phyloP scores from a whole-genome alignment of 2,113 vertebrate genomes.

The Mesocricetus auratus region DNA sequence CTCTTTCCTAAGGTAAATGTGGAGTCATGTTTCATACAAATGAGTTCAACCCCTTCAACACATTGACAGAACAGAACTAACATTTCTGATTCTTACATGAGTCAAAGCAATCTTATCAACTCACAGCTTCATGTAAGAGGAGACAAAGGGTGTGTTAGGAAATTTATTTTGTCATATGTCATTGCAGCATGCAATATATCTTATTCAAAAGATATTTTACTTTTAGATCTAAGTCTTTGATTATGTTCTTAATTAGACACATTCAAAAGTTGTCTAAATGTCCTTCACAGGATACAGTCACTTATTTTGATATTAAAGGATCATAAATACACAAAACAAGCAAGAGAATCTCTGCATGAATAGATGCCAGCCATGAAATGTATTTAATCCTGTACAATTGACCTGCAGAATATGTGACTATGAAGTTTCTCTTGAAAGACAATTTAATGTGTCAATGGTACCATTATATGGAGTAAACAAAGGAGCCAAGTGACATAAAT shows the following conservation, averaged over 20 bases:
- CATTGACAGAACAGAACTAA: background rate
- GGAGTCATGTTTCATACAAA: background rate
- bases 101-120: background rate
- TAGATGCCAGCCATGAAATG: background rate
- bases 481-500: background rate
- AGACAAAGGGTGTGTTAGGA: background rate
- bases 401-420: background rate
- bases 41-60: background rate
- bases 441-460: background rate
- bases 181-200: background rate
- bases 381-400: background rate
- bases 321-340: background rate
- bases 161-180: background rate
- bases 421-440: background rate
- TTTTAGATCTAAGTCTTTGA: background rate
- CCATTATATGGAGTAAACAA: background rate
- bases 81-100: background rate
- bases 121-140: background rate
- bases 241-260: conserved; percentile 2
- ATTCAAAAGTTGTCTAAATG: background rate
- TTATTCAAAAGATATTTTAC: background rate
- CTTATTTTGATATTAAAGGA: conserved; percentile 25
- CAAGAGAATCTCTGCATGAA: background rate
- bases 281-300: background rate
- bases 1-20: background rate